Evolutionary conservation across 2,888 invertebrate species (phyloP).

Genomic region (Tillus elongatus): DNA sequence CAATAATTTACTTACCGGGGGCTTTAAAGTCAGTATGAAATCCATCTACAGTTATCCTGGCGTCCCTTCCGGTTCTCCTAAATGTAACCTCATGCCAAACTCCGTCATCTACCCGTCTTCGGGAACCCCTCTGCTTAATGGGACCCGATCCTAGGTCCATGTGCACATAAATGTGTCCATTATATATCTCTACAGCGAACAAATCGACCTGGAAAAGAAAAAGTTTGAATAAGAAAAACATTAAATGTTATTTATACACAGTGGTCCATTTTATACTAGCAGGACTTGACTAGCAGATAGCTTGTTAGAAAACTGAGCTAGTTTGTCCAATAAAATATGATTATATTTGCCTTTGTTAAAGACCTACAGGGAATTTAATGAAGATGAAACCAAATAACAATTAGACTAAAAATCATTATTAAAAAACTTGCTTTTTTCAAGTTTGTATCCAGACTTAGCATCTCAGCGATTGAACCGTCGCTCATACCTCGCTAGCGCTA

Average conservation of each 20-base stretch:
- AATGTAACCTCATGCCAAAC: conserved; percentile 87
- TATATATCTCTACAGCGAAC: conserved; percentile 88
- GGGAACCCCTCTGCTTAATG: conserved; percentile 73
- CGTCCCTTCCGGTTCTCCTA: conserved; percentile 71
- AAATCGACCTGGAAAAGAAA: conserved; percentile 62
- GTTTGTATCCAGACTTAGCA: too few relatives aligned
- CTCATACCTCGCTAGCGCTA: too few relatives aligned
- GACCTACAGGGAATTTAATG: too few relatives aligned
- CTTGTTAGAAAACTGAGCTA: too few relatives aligned
- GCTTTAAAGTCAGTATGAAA: conserved; percentile 82
- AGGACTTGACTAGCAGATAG: too few relatives aligned
- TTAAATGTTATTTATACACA: neutral
- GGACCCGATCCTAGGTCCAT: conserved; percentile 88
- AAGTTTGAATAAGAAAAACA: conserved; percentile 1
- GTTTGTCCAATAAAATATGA: too few relatives aligned
- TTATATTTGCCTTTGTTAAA: too few relatives aligned
- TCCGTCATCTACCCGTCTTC: conserved; percentile 79
- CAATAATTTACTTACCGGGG: conserved; percentile 50
- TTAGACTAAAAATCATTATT: too few relatives aligned
- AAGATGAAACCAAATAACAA: too few relatives aligned
- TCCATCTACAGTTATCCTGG: conserved; percentile 82
- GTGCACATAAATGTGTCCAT: conserved; percentile 88
- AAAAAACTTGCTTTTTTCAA: too few relatives aligned
- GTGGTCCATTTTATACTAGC: neutral
- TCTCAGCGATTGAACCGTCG: too few relatives aligned